phyloP scores from a whole-genome alignment of 2,888 invertebrate species.

The Tuta absoluta region DNA sequence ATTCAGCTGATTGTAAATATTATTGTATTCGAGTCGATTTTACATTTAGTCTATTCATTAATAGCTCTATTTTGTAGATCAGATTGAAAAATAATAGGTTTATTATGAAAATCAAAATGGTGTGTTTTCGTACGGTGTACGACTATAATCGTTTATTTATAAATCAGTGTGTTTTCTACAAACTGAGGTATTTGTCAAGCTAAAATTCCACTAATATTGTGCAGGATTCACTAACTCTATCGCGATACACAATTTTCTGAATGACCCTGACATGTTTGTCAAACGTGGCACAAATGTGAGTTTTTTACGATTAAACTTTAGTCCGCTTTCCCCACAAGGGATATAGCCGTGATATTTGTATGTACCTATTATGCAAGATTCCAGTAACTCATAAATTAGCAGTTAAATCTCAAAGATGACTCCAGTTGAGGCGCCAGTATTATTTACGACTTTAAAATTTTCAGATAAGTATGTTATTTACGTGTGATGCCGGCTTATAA shows the following conservation, averaged over 20 bases:
- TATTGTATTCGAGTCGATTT: too few relatives aligned
- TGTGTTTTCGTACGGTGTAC: conserved; percentile 36
- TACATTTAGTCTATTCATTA: background rate
- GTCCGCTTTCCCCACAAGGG: too few relatives aligned
- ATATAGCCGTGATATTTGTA: too few relatives aligned
- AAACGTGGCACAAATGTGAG: too few relatives aligned
- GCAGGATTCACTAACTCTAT: conserved; percentile 46
- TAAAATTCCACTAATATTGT: conserved; percentile 42
- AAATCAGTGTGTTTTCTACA: conserved; percentile 37
- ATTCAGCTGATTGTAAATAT: too few relatives aligned
- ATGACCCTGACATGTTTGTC: too few relatives aligned
- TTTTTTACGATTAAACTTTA: too few relatives aligned
- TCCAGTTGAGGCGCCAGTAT: conserved; percentile 35
- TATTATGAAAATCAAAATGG: conserved; percentile 45
- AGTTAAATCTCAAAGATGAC: background rate
- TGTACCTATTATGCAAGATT: conserved; percentile 50
- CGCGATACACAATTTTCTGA: too few relatives aligned
- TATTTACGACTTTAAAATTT: background rate
- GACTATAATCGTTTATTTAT: conserved; percentile 43
- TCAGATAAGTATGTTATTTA: too few relatives aligned
- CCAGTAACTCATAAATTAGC: conserved; percentile 32
- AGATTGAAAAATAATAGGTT: background rate
- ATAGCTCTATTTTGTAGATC: background rate
- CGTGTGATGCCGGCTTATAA: too few relatives aligned
- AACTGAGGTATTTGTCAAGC: conserved; percentile 47